Percentiles rank a stretch among this genome's conserved stretches.
These are phyloP conservation scores for Spodoptera frugiperda DNA, from an alignment of 1,140 invertebrate genomes.

Conservation along the genomic window DNA sequence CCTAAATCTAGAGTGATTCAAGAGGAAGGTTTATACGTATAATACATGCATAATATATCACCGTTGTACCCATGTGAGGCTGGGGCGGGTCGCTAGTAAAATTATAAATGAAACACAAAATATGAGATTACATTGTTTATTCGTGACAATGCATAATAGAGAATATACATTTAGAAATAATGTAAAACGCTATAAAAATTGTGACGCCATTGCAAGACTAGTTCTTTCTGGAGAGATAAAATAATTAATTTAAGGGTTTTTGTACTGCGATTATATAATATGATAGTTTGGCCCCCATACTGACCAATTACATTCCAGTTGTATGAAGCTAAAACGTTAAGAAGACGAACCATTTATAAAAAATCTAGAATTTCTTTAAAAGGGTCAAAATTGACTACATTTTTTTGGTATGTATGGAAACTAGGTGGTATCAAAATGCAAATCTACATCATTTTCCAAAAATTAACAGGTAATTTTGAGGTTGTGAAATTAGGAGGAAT, in stretches of 20 bases:
- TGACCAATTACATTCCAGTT: slow-evolving; percentile 42
- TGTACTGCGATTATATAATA: slow-evolving; percentile 48
- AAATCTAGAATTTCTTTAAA: not conserved
- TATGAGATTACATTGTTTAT: slow-evolving; percentile 81
- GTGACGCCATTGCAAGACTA: slow-evolving; percentile 76
- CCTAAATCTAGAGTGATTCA: no score
- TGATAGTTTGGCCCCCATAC: slow-evolving; percentile 36
- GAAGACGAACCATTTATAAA: not conserved
- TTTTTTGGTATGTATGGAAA: no score
- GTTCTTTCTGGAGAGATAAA: slow-evolving; percentile 40
- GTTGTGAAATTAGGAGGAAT: not conserved
- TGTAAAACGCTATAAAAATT: slow-evolving; percentile 76
- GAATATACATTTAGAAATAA: slow-evolving; percentile 73
- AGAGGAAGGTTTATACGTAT: no score
- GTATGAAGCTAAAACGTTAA: slow-evolving; percentile 7
- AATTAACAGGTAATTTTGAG: not conserved
- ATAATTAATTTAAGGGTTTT: slow-evolving; percentile 47
- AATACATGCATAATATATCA: no score
- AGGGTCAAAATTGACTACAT: no score
- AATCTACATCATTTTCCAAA: not conserved
- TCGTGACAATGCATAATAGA: slow-evolving; percentile 80
- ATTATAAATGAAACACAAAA: slow-evolving; percentile 58
- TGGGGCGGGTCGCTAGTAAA: no score
- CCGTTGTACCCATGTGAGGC: no score
- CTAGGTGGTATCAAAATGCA: no score